These are phyloP conservation scores for Eupithecia inturbata DNA, from an alignment of 2,888 invertebrate species.

Conservation along the genomic window DNA sequence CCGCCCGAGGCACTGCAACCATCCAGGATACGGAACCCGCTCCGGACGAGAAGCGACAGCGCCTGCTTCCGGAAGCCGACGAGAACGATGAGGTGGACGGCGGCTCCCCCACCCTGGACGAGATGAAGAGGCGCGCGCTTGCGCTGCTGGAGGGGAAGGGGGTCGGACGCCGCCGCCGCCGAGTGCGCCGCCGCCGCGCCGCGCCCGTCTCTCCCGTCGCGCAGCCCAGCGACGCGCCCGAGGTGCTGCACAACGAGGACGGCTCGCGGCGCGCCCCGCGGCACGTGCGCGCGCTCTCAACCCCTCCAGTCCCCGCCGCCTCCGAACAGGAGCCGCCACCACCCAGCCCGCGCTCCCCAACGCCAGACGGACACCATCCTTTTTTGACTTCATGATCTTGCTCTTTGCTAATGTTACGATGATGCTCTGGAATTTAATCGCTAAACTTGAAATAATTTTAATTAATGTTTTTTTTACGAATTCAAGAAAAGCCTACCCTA, in stretches of 20 bases:
- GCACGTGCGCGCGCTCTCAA: neutral
- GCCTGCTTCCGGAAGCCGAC: neutral
- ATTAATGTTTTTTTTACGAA: neutral
- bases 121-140: constrained; percentile 48
- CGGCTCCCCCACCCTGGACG: constrained; percentile 28
- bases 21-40: neutral
- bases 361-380: neutral
- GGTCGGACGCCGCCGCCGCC: constrained; percentile 7
- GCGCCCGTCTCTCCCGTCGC: constrained; percentile 12
- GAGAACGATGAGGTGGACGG: too few species aligned
- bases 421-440: neutral
- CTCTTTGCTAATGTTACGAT: neutral
- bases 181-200: constrained; percentile 26
- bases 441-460: neutral
- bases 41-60: neutral
- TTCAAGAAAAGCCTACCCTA: neutral
- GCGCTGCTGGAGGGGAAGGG: constrained; percentile 38
- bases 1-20: neutral
- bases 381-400: neutral
- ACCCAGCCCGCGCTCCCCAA: neutral
- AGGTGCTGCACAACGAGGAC: neutral
- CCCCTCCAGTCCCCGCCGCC: neutral
- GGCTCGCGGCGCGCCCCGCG: neutral
- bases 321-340: neutral
- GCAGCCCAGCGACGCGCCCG: neutral